A percentile compares a stretch with the other conserved stretches of the same genome.
These are phyloP conservation scores for Drosophila albomicans DNA, from an alignment of 1,140 invertebrate genomes.

Conservation along the genomic window DNA sequence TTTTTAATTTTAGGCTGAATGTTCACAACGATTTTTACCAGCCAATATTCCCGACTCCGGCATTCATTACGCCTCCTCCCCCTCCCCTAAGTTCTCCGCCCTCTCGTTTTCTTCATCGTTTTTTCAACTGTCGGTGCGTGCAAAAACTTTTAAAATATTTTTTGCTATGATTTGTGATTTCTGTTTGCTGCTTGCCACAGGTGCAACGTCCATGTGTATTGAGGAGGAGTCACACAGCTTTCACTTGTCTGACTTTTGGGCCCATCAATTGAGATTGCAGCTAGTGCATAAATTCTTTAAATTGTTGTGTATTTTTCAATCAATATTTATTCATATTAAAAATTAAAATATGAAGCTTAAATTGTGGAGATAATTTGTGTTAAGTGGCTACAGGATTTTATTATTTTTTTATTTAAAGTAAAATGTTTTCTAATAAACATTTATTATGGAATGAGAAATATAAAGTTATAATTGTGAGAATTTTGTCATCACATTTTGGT, in stretches of 20 bases:
- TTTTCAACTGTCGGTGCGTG: slow-evolving; percentile 60
- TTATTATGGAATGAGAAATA: too few species aligned
- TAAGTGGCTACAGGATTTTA: too few species aligned
- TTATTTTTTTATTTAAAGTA: too few species aligned
- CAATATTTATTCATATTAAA: too few species aligned
- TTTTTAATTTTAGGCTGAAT: slow-evolving; percentile 74
- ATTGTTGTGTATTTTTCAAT: too few species aligned
- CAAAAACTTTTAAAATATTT: slow-evolving; percentile 63
- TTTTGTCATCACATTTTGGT: too few species aligned
- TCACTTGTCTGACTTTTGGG: slow-evolving; percentile 36
- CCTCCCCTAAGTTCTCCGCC: slow-evolving; percentile 12
- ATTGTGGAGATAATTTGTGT: too few species aligned
- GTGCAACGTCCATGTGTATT: slow-evolving; percentile 37
- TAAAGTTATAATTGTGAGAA: too few species aligned
- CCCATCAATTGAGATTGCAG: too few species aligned
- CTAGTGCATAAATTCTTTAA: too few species aligned
- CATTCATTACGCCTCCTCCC: slow-evolving; percentile 54
- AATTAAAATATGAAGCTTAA: too few species aligned
- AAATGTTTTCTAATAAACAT: too few species aligned
- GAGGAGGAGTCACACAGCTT: slow-evolving; percentile 23
- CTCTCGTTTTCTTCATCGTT: slow-evolving; percentile 29
- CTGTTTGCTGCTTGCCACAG: slow-evolving; percentile 38
- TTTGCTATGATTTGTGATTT: slow-evolving; percentile 43
- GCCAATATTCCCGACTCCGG: neutral
- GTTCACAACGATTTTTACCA: slow-evolving; percentile 15